Conservation (phyloP, 1,140 invertebrate genomes). For the Neomicropteryx cornuta region DNA sequence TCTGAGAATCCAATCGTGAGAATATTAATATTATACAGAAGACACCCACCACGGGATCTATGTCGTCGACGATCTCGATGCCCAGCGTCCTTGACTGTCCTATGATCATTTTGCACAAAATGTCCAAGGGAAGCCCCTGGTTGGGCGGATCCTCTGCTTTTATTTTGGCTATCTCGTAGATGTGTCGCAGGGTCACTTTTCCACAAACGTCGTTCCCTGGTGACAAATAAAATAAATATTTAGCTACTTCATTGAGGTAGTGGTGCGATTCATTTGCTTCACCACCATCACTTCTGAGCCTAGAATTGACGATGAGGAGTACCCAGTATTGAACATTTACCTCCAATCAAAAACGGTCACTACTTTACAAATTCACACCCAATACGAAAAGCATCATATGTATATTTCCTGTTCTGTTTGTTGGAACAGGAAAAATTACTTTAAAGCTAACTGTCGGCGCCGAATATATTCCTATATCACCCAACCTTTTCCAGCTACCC, state of each 20-base stretch:
- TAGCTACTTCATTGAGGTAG: conserved; percentile 5
- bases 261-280: conserved; percentile 3
- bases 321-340: too few species aligned
- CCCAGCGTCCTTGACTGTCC: conserved; percentile 67
- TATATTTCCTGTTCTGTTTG: too few species aligned
- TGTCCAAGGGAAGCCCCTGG: conserved; percentile 46
- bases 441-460: too few species aligned
- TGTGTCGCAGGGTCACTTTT: conserved; percentile 88
- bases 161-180: conserved; percentile 97
- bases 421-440: too few species aligned
- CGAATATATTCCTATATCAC: too few species aligned
- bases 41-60: conserved; percentile 52
- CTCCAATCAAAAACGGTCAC: too few species aligned
- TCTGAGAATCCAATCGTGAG: too few species aligned
- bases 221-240: conserved; percentile 20
- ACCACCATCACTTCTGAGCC: conserved; percentile 3
- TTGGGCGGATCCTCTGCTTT: conserved; percentile 75
- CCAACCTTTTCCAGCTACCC: too few species aligned
- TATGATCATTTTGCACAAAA: conserved; percentile 73
- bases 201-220: conserved; percentile 71
- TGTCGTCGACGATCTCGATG: conserved; percentile 72
- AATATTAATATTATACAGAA: conserved; percentile 2
- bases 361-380: too few species aligned
- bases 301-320: too few species aligned
- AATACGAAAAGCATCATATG: too few species aligned